Evolutionary conservation across 2,888 invertebrate genomes (phyloP), one percentile per base, ranked within the genome.

Genomic region (Drosophila putrida): DNA sequence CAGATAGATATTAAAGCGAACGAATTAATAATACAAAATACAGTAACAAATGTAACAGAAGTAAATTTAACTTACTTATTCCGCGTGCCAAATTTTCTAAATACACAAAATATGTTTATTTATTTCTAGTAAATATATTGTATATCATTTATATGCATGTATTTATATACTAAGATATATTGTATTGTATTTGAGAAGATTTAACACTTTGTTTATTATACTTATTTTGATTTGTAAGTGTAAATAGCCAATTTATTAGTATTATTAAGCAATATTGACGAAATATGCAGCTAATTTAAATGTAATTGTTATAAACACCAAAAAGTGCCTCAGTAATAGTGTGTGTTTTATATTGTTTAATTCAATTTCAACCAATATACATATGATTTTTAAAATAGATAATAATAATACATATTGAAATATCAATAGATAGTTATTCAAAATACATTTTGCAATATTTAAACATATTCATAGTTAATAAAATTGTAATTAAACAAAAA

Each of bases 311-410:
- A 88, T 82, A 78, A 84, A 90, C 84, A 82, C 90, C 91, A 90
- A 90, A 90, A 91, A 91, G 91, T 91, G 91, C 91, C 91, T 91
- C 91, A 90, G 82, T 90, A 86, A 89, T 82, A 78, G 75, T 58
- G 67, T 85, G 80, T 77, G 74, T 88, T 62, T 75, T 71, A 76
- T 86, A 82, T 73, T 81, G 66, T 64, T 72, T 62, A 73, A 70
- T 69, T 81, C 71, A n/a, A n/a, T 74, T 63, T 31, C 54, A 64
- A 69, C 57, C 57, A 71, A 44, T 35, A 11, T 38, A 49, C 15
- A 28, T 13, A 13, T 68, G 31, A 73, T 65, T 57, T 72, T 41
- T 63, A 59, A 63, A 59, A 63, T 80, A 77, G 50, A 60, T 72
- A 71, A 60, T 44, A 35, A 38, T 10, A 25, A 36, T 27, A 50